Conservation (phyloP, 2,797 vertebrate genomes). For the Catostomus latipinnis region DNA sequence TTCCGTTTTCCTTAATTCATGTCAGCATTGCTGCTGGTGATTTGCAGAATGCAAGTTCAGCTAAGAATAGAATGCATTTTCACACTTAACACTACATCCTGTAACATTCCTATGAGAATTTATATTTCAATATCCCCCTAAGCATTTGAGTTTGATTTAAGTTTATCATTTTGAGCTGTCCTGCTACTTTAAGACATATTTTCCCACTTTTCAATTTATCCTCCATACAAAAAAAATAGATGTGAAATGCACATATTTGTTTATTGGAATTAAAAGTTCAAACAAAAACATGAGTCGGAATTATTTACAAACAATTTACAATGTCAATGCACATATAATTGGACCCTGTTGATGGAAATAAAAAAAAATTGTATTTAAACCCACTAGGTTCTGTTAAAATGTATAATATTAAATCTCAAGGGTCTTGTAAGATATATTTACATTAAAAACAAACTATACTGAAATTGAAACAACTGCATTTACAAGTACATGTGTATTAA, state of each 20-base stretch:
- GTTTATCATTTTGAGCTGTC: not conserved
- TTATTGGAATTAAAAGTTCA: conserved; percentile 36
- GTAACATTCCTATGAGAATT: not conserved
- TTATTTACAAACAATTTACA: conserved; percentile 8
- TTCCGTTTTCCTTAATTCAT: not conserved
- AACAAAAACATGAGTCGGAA: conserved; percentile 7
- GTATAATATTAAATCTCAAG: not conserved
- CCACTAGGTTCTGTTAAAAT: not conserved
- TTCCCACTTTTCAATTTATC: not conserved
- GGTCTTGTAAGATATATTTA: not conserved
- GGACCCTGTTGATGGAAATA: not conserved
- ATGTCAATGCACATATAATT: not conserved
- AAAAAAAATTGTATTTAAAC: not conserved
- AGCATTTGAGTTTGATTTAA: not conserved
- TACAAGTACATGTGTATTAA: not conserved
- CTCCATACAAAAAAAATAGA: not conserved
- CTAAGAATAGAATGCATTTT: not conserved
- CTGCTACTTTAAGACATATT: not conserved
- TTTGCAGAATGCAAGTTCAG: not conserved
- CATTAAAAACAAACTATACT: not conserved
- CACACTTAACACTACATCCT: not conserved
- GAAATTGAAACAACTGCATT: not conserved
- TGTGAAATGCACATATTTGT: conserved; percentile 21
- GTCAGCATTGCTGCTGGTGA: not conserved
- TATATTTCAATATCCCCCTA: not conserved